These are phyloP conservation scores for Platycheirus albimanus DNA, from an alignment of 2,888 invertebrate genomes.

Conservation along the genomic window DNA sequence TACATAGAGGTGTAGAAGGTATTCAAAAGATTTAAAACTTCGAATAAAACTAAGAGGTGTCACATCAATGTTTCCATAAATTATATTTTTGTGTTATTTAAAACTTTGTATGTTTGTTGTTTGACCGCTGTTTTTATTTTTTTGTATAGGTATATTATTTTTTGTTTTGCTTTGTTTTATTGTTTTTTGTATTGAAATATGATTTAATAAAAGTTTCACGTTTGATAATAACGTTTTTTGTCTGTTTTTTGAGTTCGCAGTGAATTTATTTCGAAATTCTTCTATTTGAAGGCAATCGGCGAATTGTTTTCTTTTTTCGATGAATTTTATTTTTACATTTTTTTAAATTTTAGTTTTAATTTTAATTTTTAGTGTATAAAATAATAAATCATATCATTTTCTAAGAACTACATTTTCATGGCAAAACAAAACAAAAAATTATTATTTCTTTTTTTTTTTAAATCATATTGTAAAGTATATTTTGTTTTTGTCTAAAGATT, in stretches of 20 bases:
- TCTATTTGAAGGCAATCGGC: constrained; percentile 83
- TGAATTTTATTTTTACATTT: constrained; percentile 72
- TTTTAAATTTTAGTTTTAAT: constrained; percentile 74
- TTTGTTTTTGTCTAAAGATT: constrained; percentile 51
- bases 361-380: constrained; percentile 68
- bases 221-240: constrained; percentile 68
- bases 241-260: constrained; percentile 65
- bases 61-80: constrained; percentile 69
- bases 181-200: constrained; percentile 69
- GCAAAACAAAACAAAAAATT: constrained; percentile 45
- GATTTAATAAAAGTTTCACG: constrained; percentile 69
- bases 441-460: too few species aligned
- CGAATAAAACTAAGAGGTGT: constrained; percentile 46
- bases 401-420: constrained; percentile 50
- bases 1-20: neutral
- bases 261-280: constrained; percentile 81
- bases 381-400: constrained; percentile 50
- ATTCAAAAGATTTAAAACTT: constrained; percentile 75
- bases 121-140: constrained; percentile 47
- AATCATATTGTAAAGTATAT: constrained; percentile 30
- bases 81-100: constrained; percentile 57
- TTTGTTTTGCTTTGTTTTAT: constrained; percentile 59
- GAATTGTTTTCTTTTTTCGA: constrained; percentile 79
- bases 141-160: constrained; percentile 57
- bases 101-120: constrained; percentile 42